phyloP scores from a whole-genome alignment of 2,113 vertebrate genomes.

The Mugil cephalus region DNA sequence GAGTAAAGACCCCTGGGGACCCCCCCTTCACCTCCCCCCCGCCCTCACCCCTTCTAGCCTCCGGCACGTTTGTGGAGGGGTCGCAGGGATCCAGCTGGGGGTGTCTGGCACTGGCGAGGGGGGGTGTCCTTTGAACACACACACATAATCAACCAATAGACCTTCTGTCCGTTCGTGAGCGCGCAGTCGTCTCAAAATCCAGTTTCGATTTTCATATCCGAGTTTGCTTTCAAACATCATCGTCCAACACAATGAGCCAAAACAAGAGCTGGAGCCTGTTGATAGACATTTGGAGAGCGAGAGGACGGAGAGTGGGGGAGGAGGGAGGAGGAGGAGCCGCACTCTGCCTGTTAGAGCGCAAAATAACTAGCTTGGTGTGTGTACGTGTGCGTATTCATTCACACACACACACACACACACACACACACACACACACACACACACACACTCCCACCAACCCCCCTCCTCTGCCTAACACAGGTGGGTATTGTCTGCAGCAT shows the following conservation, averaged over 20 bases:
- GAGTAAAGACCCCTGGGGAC: conserved; percentile 79
- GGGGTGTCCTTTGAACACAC: conserved; percentile 43
- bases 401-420: conserved; percentile 18
- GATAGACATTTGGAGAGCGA: conserved; percentile 62
- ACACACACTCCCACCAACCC: conserved; percentile 33
- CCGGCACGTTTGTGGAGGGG: conserved; percentile 64
- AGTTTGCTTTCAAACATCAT: conserved; percentile 57
- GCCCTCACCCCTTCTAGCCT: conserved; percentile 59
- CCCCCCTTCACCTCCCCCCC: conserved; percentile 50
- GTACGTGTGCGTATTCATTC: background rate
- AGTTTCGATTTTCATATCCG: conserved; percentile 47
- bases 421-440: too few species aligned
- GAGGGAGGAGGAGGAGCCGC: conserved; percentile 33
- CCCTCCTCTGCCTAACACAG: conserved; percentile 73
- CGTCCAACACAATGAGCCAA: conserved; percentile 65
- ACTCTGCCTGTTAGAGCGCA: conserved; percentile 51
- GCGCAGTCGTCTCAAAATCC: conserved; percentile 16
- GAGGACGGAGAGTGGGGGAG: conserved; percentile 14
- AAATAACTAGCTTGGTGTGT: conserved; percentile 51
- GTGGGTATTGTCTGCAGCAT: conserved; percentile 79
- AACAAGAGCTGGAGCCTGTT: conserved; percentile 65
- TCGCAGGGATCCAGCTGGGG: conserved; percentile 48
- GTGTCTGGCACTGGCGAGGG: conserved; percentile 24
- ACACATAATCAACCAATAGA: conserved; percentile 12
- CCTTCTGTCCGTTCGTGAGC: conserved; percentile 26